Percentiles rank a stretch among this genome's conserved stretches.
Conservation (phyloP, 2,888 invertebrate genomes). For the Mylabris sibirica region DNA sequence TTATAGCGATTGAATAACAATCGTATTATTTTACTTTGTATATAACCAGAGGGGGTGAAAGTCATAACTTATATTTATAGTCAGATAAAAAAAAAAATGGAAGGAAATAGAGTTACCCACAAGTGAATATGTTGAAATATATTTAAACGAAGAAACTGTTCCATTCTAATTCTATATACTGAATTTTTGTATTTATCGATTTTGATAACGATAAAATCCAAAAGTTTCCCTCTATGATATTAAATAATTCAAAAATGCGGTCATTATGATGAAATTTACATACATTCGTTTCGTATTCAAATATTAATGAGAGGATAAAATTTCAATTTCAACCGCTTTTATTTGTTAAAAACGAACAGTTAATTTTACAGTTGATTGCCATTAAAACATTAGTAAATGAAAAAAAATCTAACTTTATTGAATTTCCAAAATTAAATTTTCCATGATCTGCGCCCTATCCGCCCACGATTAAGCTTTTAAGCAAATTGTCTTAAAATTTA, state of each 20-base stretch:
- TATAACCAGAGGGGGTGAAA: not conserved
- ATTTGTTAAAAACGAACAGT: too few species aligned
- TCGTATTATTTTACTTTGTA: not conserved
- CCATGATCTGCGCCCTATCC: too few species aligned
- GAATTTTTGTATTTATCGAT: not conserved
- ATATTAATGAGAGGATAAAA: not conserved
- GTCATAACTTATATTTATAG: not conserved
- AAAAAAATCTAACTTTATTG: too few species aligned
- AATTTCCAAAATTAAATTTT: too few species aligned
- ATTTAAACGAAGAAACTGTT: slow-evolving; percentile 17
- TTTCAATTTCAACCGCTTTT: too few species aligned
- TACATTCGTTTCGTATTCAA: not conserved
- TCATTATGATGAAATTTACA: not conserved
- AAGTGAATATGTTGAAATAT: not conserved
- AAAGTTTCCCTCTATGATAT: not conserved
- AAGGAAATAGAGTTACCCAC: not conserved
- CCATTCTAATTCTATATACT: not conserved
- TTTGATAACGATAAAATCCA: not conserved
- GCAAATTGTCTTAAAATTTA: too few species aligned
- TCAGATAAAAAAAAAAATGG: not conserved
- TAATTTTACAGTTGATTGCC: too few species aligned
- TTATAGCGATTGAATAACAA: not conserved
- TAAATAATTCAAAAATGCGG: not conserved
- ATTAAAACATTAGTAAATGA: too few species aligned
- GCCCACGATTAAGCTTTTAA: too few species aligned